Evolutionary conservation across 2,888 invertebrate genomes (phyloP).

Genomic region (Notocelia uddmanniana): DNA sequence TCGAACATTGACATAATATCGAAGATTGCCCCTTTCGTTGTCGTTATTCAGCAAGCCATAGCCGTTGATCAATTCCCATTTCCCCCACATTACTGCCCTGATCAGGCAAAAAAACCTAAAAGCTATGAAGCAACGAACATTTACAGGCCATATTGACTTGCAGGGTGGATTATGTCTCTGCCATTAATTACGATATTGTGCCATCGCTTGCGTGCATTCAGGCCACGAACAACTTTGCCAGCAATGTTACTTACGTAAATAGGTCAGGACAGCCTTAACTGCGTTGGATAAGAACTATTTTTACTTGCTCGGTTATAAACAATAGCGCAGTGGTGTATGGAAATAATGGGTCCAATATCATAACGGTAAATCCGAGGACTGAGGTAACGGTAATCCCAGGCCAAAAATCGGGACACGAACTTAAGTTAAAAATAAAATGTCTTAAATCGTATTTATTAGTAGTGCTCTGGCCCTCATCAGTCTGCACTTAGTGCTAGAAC

Average conservation of each 20-base stretch:
- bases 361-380: too few relatives aligned
- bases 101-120: slow-evolving; percentile 1
- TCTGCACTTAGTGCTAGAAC: too few relatives aligned
- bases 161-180: slow-evolving; percentile 10
- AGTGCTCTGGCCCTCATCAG: too few relatives aligned
- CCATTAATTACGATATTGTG: slow-evolving; percentile 38
- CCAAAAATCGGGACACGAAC: too few relatives aligned
- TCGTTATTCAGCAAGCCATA: slow-evolving; percentile 5
- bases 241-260: background rate
- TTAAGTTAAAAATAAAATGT: too few relatives aligned
- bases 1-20: slow-evolving; percentile 10
- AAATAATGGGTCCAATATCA: slow-evolving; percentile 15
- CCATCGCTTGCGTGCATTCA: slow-evolving; percentile 40
- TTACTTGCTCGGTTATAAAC: background rate
- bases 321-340: background rate
- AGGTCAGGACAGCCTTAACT: background rate
- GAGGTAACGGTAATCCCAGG: too few relatives aligned
- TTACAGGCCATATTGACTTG: background rate
- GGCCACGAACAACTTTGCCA: slow-evolving; percentile 17
- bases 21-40: slow-evolving; percentile 2
- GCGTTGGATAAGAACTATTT: background rate
- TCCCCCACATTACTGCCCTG: slow-evolving; percentile 13
- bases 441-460: too few relatives aligned
- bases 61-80: slow-evolving; percentile 19
- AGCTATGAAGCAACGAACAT: background rate